These are phyloP conservation scores for Galago senegalensis DNA, from an alignment of 2,797 vertebrate genomes.

Conservation along the genomic window DNA sequence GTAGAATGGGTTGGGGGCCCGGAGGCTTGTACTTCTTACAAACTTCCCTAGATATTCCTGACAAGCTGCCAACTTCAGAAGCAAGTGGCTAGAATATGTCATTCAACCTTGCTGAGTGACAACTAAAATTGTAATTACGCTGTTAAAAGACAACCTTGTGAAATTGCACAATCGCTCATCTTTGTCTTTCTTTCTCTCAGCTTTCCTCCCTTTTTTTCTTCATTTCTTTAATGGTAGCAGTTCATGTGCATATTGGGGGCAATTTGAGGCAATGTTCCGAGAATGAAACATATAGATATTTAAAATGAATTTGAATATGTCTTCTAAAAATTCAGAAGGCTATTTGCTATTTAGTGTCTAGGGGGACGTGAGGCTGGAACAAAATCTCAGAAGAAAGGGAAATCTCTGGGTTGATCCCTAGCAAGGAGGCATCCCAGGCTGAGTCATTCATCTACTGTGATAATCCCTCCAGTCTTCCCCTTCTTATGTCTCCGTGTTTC, in stretches of 20 bases:
- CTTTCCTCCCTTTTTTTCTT: neutral
- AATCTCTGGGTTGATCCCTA: neutral
- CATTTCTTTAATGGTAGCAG: neutral
- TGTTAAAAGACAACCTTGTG: conserved; percentile 30
- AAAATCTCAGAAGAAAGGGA: conserved; percentile 19
- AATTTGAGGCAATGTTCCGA: neutral
- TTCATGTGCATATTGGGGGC: neutral
- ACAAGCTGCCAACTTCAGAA: conserved; percentile 42
- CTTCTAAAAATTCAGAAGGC: conserved; percentile 52
- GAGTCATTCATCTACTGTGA: neutral
- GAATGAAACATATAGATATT: neutral
- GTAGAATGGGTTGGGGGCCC: neutral
- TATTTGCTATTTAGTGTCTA: neutral
- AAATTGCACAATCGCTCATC: conserved; percentile 3
- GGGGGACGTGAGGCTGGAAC: neutral
- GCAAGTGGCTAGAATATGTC: conserved; percentile 69
- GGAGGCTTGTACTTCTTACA: neutral
- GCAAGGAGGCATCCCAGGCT: neutral
- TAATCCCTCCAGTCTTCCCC: neutral
- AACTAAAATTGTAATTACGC: conserved; percentile 53
- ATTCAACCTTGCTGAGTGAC: conserved; percentile 63
- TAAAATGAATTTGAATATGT: conserved; percentile 9
- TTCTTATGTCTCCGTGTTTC: neutral
- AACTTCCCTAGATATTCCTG: conserved; percentile 40
- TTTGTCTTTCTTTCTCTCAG: conserved; percentile 28